Base-by-base conservation (phyloP, 1,140 invertebrate genomes). In the Drosophila littoralis region DNA sequence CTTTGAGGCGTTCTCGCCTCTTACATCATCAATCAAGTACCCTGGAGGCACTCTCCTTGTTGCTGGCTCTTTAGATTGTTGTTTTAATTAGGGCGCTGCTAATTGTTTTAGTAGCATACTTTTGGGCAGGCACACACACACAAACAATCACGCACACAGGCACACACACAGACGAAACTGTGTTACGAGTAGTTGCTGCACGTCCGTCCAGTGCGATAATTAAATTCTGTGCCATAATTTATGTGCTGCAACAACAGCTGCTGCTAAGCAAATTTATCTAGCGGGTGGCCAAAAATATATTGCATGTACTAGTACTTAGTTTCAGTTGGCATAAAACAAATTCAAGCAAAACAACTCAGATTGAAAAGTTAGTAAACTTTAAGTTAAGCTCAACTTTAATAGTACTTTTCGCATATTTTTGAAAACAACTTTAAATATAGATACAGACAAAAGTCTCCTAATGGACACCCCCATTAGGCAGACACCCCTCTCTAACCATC, bases 21-120 rank as follows among this genome's bases (percentile, higher is more conserved):
- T 89, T 79, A 80, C 83, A 86, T 81, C 82, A 85, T 85, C 81
- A 85, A 85, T 85, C 82, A 82, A 82, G 81, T 79, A 63, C 54
- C 45, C 61, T 64, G 13, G 46, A 65, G 50, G 61, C 10, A 9
- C 8, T 38, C 45, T 12, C 45, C 6, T 42, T 43, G 52, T 43
- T 40, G 28, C 33, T 35, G 52, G 54, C 51, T 64, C 48, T 84
- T 76, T 55, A 7, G 57, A 77, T 74, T 89, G 76, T 80, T 84
- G 83, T 77, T 88, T 89, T 88, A 88, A 88, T 88, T 88, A 89
- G 76, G 74, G 72, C 75, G 59, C 75, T 88, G 77, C 83, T 86
- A 88, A 89, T 86, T 86, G 83, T 88, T 88, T 88, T 88, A 89
- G 80, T 88, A 88, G 77, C 83, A 77, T 84, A 84, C 79, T 88